Conservation (phyloP, 1,140 invertebrate species). For the Stegodyphus dumicola region DNA sequence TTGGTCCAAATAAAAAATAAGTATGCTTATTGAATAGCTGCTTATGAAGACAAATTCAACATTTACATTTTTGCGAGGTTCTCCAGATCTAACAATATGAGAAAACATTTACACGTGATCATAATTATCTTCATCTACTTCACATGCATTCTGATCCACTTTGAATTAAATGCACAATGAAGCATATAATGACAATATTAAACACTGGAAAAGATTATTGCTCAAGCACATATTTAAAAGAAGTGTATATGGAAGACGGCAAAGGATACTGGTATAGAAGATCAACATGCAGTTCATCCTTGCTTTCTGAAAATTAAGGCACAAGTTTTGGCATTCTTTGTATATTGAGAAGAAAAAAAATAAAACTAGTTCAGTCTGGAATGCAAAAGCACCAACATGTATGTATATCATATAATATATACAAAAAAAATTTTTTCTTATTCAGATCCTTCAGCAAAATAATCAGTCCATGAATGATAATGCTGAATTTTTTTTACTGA, state of each 20-base stretch:
- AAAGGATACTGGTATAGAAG: too few species aligned
- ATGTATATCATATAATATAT: slow-evolving; percentile 16
- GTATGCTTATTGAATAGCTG: neutral
- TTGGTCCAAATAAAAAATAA: neutral
- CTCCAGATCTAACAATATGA: too few species aligned
- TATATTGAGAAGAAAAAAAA: neutral
- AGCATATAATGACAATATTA: neutral
- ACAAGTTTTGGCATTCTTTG: slow-evolving; percentile 18
- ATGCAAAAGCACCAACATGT: slow-evolving; percentile 12
- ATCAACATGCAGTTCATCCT: neutral
- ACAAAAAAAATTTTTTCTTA: slow-evolving; percentile 14
- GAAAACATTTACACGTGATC: too few species aligned
- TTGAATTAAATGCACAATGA: too few species aligned
- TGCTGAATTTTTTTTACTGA: neutral
- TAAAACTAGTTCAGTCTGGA: neutral
- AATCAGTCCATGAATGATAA: neutral
- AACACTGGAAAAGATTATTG: neutral
- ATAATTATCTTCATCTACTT: too few species aligned
- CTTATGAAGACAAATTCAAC: too few species aligned
- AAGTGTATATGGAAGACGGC: neutral
- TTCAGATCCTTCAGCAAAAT: neutral
- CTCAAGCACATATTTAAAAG: neutral
- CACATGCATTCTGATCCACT: too few species aligned
- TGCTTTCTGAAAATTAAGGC: neutral
- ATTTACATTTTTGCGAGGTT: too few species aligned